Conservation (phyloP, 2,113 vertebrate species). For the Brachyhypopomus gauderio region DNA sequence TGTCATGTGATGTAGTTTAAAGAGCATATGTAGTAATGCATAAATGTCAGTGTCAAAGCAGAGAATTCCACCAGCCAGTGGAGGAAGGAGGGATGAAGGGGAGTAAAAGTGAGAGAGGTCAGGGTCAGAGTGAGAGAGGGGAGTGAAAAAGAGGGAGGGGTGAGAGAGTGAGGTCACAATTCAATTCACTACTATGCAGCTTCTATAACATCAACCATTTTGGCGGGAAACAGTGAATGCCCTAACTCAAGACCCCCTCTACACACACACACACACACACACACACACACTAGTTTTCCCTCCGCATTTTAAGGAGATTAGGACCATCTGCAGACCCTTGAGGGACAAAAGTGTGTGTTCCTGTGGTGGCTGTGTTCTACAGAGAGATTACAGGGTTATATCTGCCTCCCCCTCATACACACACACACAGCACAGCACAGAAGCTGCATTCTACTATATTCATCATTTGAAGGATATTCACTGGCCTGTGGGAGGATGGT, state of each 20-base stretch:
- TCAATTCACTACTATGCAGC: slow-evolving; percentile 4
- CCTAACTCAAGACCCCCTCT: slow-evolving; percentile 56
- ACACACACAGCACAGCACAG: background rate
- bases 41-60: too few species aligned
- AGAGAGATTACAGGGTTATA: slow-evolving; percentile 43
- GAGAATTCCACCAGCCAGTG: background rate
- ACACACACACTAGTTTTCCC: slow-evolving; percentile 62
- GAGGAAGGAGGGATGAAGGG: too few species aligned
- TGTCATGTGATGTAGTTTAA: too few species aligned
- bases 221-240: slow-evolving; percentile 72
- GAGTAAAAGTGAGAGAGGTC: background rate
- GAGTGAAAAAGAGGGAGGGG: background rate
- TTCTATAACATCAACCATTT: slow-evolving; percentile 55
- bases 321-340: slow-evolving; percentile 79
- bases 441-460: background rate
- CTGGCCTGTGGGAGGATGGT: background rate
- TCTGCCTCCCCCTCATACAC: background rate
- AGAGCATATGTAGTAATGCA: too few species aligned
- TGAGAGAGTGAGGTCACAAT: slow-evolving; percentile 23
- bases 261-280: slow-evolving; percentile 49
- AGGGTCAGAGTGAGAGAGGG: too few species aligned
- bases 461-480: background rate
- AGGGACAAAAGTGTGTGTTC: slow-evolving; percentile 74
- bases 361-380: slow-evolving; percentile 38
- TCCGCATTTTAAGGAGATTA: slow-evolving; percentile 78